Evolutionary conservation across 2,113 vertebrate species (phyloP), one percentile per base, ranked within the genome.

Genomic region (Ciconia boyciana): DNA sequence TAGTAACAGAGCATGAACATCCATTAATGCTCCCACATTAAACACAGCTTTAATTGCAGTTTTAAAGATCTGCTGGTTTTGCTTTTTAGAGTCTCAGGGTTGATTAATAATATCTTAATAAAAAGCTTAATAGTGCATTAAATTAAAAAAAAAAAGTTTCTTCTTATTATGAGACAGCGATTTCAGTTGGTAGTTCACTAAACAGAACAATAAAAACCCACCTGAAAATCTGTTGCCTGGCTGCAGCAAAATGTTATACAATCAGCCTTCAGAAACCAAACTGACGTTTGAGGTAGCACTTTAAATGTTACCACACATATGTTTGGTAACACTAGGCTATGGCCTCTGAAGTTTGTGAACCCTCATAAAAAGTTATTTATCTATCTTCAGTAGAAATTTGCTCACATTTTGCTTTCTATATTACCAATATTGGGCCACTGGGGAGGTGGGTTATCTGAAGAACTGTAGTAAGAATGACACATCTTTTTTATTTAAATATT

Each of bases 31-130:
- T 94, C 85, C 69, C 58, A 93, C 90, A 97, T 97, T 97, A 98
- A 97, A 95, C 83, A 90, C 85, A 96, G 87, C 64, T 97, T 97
- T 97, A 97, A 97, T 97, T 95, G 93, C 94, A 86, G 19, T 94
- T 97, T 86, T 83, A 70, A 96, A 96, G 68, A 96, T 94, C 85
- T 96, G 85, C 84, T 97, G 64, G 71, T 97, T 97, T 90, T 97
- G 87, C 84, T 95, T 97, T 98, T 97, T 95, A 41, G 65, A 90
- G 49, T 52, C 80, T 94, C 77, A 93, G 83, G 60, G 92, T 96
- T 98, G 95, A 97, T 97, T 97, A 97, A 96, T 97, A 94, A 96
- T 92, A 92, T 92, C 93, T 97, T 97, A 96, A 97, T 88, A 97
- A 97, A 96, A 97, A 94, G 91, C 64, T 97, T 97, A 97, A 96